Evolutionary conservation across 2,888 invertebrate genomes (phyloP).

Genomic region (Synanthedon andrenaeformis): DNA sequence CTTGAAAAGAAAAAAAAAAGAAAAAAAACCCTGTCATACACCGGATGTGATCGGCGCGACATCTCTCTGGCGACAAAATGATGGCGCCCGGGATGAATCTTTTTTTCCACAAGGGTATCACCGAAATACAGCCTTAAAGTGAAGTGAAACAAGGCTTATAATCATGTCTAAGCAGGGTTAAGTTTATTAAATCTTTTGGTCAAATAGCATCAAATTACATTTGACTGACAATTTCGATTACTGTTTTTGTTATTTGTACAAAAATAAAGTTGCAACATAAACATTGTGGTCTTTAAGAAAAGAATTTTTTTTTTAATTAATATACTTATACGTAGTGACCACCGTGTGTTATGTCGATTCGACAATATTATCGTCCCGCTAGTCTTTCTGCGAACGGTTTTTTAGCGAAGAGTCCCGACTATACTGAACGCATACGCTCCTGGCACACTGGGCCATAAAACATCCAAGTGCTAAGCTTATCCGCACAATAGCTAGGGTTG

Average conservation of each 20-base stretch:
- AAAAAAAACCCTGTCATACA: conserved; percentile 20
- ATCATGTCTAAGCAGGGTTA: background rate
- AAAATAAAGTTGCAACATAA: background rate
- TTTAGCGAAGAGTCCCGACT: no score
- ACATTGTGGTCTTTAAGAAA: background rate
- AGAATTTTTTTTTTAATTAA: no score
- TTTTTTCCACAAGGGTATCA: conserved; percentile 15
- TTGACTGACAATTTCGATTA: conserved; percentile 15
- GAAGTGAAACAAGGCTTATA: background rate
- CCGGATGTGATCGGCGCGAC: conserved; percentile 62
- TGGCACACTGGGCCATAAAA: no score
- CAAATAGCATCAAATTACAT: conserved; percentile 13
- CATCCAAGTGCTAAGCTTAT: no score
- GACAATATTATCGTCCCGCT: no score
- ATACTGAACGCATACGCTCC: no score
- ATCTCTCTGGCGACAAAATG: conserved; percentile 50
- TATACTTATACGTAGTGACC: no score
- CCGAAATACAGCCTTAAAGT: background rate
- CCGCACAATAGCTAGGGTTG: no score
- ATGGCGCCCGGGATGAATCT: conserved; percentile 46
- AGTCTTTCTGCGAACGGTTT: no score
- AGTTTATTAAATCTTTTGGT: conserved; percentile 3
- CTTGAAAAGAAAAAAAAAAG: conserved; percentile 17
- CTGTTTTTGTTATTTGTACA: conserved; percentile 3
- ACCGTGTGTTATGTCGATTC: no score